Evolutionary conservation across 2,888 invertebrate genomes (phyloP).

Genomic region (Seira sanloemensis): DNA sequence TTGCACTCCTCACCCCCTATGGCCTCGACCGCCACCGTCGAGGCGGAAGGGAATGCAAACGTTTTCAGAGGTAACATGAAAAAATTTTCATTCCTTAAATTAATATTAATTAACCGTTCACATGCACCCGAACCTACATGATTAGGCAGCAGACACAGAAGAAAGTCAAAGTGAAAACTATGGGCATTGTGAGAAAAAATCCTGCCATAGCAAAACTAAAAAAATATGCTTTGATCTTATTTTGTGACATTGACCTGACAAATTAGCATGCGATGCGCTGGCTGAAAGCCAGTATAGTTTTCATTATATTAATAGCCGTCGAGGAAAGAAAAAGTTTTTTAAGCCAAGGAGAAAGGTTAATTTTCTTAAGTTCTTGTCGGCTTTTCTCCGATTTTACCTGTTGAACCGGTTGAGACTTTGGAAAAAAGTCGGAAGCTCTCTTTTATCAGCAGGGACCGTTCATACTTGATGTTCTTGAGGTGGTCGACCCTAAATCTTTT

Average conservation of each 20-base stretch:
- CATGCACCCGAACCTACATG: too few relatives aligned
- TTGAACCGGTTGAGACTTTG: not conserved
- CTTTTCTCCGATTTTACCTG: not conserved
- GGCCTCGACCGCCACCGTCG: not conserved
- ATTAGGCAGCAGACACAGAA: too few relatives aligned
- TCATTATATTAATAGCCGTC: slow-evolving; percentile 57
- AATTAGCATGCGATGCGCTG: slow-evolving; percentile 48
- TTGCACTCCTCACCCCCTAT: slow-evolving; percentile 28
- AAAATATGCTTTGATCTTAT: not conserved
- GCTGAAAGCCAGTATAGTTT: too few relatives aligned
- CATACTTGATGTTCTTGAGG: too few relatives aligned
- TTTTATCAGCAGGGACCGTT: too few relatives aligned
- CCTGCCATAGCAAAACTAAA: not conserved
- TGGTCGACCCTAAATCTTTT: too few relatives aligned
- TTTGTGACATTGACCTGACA: slow-evolving; percentile 56
- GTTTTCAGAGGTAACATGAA: slow-evolving; percentile 36
- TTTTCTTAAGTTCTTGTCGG: not conserved
- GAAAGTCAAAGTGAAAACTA: too few relatives aligned
- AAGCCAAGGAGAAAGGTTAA: not conserved
- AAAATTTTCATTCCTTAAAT: slow-evolving; percentile 7
- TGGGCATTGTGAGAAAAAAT: not conserved
- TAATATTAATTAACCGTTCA: not conserved
- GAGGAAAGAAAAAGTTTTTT: too few relatives aligned
- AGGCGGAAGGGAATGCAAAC: slow-evolving; percentile 43
- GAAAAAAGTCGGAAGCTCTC: not conserved